Base-by-base conservation (phyloP, 2,888 invertebrate genomes). In the Erannis defoliaria region DNA sequence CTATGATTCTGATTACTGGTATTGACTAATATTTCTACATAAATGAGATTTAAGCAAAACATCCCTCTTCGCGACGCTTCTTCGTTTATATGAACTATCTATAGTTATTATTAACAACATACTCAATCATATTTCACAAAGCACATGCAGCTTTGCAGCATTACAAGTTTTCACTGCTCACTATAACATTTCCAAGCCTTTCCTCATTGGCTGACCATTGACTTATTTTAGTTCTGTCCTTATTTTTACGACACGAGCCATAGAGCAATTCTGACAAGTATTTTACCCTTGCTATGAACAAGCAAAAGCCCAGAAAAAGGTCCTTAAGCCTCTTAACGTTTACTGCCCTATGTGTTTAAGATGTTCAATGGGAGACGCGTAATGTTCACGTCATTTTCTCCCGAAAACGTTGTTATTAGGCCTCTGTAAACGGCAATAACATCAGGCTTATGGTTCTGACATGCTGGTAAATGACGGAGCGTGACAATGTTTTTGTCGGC, bases 381-480 rank as follows among this genome's bases (percentile, higher is more conserved):
- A 55, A 50, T 70, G 73, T 70, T 67, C 67, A 38, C 70, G 68
- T 70, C 71, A 69, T 68, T 69, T 73, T 74, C 63, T 73, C 66
- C 55, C 66, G 64, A 56, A 71, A 81, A 81, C 77, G 78, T 80
- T 74, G 73, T 72, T 74, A 74, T 78, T 74, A 79, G 63, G 58
- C 64, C 48, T 55, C 60, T 63, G 57, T 69, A 71, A 69, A 72
- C 73, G 71, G 70, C 66, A 73, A 76, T 78, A 74, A 67, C 62
- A 67, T 18, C 21, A 54, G 19, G 51, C 66, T 66, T 64, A 60
- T 66, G 67, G 62, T 68, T 64, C 51, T 66, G 59, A 66, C 65
- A 62, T 61, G 67, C 55, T 64, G 46, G 37, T 55, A 51, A 62
- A 61, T 57, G 51, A 33, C 35, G 23, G 37, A 40, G 43, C 57